Evolutionary conservation across 23 tunicate species (phyloP).

Genomic region (Botrylloides violaceus): DNA sequence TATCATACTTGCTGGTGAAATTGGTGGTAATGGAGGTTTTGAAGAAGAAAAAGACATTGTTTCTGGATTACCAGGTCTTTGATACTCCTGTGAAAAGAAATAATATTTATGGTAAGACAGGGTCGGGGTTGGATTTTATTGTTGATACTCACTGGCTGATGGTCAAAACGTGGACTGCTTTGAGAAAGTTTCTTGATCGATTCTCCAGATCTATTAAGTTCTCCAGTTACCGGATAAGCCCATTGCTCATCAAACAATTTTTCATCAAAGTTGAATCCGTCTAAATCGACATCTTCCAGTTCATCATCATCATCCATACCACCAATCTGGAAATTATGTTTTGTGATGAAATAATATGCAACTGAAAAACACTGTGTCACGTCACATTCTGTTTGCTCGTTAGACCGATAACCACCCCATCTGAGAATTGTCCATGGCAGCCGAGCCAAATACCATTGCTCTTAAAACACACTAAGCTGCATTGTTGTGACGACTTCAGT

Average conservation of each 20-base stretch:
- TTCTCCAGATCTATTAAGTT: not conserved
- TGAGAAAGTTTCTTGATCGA: not conserved
- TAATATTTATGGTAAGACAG: too few species aligned
- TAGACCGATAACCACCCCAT: too few species aligned
- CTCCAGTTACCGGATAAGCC: constrained; percentile 40
- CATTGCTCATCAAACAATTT: constrained; percentile 45
- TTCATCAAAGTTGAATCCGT: constrained; percentile 61
- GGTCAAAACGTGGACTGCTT: not conserved
- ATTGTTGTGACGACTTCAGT: too few species aligned
- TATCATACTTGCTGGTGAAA: constrained; percentile 37
- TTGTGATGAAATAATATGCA: too few species aligned
- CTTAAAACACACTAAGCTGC: too few species aligned
- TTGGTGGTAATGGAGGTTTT: constrained; percentile 74
- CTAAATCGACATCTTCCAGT: constrained; percentile 62
- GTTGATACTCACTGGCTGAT: too few species aligned
- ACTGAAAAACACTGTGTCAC: too few species aligned
- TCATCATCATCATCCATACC: constrained; percentile 4
- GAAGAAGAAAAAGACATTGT: constrained; percentile 1
- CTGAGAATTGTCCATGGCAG: too few species aligned
- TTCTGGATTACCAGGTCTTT: not conserved
- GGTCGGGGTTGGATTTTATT: too few species aligned
- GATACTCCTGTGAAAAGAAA: not conserved
- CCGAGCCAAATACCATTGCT: too few species aligned
- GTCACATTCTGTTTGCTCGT: too few species aligned
- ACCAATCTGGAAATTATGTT: too few species aligned